Evolutionary conservation across 2,888 invertebrate species (phyloP), one percentile per base, ranked within the genome.

Genomic region (Drosophila mulleri): DNA sequence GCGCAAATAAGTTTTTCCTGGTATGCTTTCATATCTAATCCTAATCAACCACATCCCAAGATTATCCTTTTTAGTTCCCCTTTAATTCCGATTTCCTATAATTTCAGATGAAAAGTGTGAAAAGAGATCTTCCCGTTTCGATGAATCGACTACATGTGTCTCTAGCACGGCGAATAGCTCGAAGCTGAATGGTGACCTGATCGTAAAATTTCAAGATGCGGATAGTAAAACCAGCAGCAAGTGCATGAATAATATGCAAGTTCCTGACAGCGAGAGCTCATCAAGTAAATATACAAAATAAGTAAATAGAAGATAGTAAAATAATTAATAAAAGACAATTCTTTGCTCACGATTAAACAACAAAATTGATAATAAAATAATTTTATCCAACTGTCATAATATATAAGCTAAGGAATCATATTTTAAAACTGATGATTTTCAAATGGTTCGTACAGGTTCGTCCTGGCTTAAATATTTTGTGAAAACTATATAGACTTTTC

Each of bases 71-170:
- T 9, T n/a, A 20, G n/a, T n/a, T n/a, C 3, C 26, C 4, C 26
- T 32, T 16, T 18, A n/a, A 8, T 16, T 16, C 23, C 0, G 12
- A 20, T 18, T 42, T 23, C 18, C 41, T 32, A 2, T 16, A 16
- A 57, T 77, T 77, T 32, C 54, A 77, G 77, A 67, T 56, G 73
- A 70, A 35, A 70, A 79, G 39, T 58, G 66, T 59, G 64, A 59
- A 52, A 78, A 67, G 32, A 26, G 29, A 7, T 37, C 45, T 9
- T 20, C 66, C 20, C 37, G 35, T 23, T n/a, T 47, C 20, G 45
- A n/a, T n/a, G 75, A 74, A 29, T 12, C 63, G 14, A 69, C 58
- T 23, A 11, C 35, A 0, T 37, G 42, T 39, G 14, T 39, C 23
- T 16, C 12, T 6, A 76, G 18, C 9, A 29, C 57, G 23, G 39